Base-by-base conservation (phyloP, 2,888 invertebrate genomes). In the Coelogynopora nodosa region DNA sequence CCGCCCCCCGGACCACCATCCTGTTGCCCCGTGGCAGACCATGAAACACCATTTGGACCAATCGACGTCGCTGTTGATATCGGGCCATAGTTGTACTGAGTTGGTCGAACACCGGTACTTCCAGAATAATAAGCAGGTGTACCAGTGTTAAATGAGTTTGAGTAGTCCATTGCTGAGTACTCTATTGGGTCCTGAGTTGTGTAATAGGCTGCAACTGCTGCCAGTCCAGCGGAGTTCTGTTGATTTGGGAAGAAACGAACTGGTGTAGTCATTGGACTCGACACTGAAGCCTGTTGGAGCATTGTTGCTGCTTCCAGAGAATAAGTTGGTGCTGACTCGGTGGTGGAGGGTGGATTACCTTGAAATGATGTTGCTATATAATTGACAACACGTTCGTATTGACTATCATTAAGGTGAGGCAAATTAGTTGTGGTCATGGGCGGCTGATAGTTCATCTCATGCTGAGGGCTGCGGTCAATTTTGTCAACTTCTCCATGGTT, bases 361-460 rank as follows among this genome's bases (percentile, higher is more conserved):
- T 5, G 18, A 49, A 18, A 5, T 18, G 49, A 49, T 18, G 49
- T 49, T 5, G 49, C 10, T 5, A 49, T 18, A 49, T 49, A 49
- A 49, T 18, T 49, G 18, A 18, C 49, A 23, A 23, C 23, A 2
- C 74, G 5, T 23, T 74, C 74, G 2, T 13, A 5, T n/a, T 5
- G 5, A 74, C 23, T 2, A 23, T 74, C 23, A 23, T 74, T 13
- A 2, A 13, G 23, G 27, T 23, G 5, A 26, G 18, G 23, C 5
- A 23, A 26, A 74, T 10, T 74, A 13, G 23, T 2, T 74, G 74
- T 13, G 5, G 74, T 23, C 74, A 74, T 74, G 23, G 74, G 74
- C 2, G 74, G 74, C 27, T 74, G 74, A 74, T 74, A 74, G 74
- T 74, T 74, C 27, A 74, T n/a, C 74, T 74, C 74, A n/a, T n/a